These are phyloP conservation scores for Drepana falcataria DNA, from an alignment of 2,888 invertebrate species.

Conservation along the genomic window DNA sequence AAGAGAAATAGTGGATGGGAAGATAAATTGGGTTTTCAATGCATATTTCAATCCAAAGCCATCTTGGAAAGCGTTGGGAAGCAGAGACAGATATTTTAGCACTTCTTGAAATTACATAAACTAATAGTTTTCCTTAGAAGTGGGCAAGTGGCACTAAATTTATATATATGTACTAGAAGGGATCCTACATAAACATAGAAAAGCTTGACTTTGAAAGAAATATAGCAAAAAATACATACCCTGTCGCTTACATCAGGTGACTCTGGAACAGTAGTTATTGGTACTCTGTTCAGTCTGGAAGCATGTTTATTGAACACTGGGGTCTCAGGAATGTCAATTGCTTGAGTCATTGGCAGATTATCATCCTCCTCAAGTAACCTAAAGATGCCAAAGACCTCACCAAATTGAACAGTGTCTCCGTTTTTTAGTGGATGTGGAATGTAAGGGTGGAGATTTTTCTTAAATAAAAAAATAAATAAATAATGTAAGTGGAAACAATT, in stretches of 20 bases:
- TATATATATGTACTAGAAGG: too few relatives aligned
- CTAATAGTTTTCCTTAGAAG: too few relatives aligned
- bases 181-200: too few relatives aligned
- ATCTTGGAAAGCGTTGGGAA: too few relatives aligned
- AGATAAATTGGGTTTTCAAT: too few relatives aligned
- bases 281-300: slow-evolving; percentile 33
- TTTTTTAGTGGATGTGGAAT: slow-evolving; percentile 52
- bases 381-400: slow-evolving; percentile 62
- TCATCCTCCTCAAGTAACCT: slow-evolving; percentile 51
- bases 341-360: slow-evolving; percentile 65
- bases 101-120: too few relatives aligned
- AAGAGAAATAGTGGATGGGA: too few relatives aligned
- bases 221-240: slow-evolving; percentile 27
- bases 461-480: slow-evolving; percentile 16
- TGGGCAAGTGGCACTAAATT: too few relatives aligned
- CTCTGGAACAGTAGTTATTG: slow-evolving; percentile 52
- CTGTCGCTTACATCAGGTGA: slow-evolving; percentile 67
- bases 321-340: slow-evolving; percentile 57
- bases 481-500: too few relatives aligned
- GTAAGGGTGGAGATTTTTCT: slow-evolving; percentile 58
- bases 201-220: background rate
- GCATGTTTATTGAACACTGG: slow-evolving; percentile 35
- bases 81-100: too few relatives aligned
- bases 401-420: slow-evolving; percentile 66
- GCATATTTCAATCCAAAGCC: too few relatives aligned